phyloP scores from a whole-genome alignment of 2,113 vertebrate genomes.

The Sylvilagus bachmani region DNA sequence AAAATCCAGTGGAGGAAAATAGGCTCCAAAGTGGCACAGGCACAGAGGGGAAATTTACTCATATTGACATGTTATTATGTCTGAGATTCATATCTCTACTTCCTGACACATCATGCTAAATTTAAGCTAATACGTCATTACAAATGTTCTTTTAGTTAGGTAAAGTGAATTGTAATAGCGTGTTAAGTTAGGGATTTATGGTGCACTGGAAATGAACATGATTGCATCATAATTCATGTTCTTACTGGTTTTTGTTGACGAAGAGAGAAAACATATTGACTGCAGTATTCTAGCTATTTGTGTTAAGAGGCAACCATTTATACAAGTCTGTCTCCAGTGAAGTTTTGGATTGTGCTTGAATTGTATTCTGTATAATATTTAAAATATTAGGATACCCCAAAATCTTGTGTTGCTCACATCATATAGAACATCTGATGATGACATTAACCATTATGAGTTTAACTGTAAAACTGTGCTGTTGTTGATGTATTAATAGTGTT shows the following conservation, averaged over 20 bases:
- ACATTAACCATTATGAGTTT: neutral
- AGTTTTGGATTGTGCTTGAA: neutral
- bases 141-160: constrained; percentile 43
- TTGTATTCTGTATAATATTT: constrained; percentile 10
- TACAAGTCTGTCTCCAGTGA: neutral
- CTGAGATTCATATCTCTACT: constrained; percentile 51
- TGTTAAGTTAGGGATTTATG: constrained; percentile 46
- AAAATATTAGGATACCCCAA: neutral
- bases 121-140: constrained; percentile 60
- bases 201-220: constrained; percentile 17
- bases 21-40: neutral
- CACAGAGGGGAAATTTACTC: constrained; percentile 47
- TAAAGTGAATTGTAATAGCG: constrained; percentile 56
- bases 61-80: neutral
- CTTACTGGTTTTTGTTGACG: constrained; percentile 2
- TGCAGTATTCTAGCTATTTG: neutral
- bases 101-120: constrained; percentile 21
- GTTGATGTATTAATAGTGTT: neutral
- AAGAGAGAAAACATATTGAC: neutral
- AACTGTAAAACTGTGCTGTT: neutral
- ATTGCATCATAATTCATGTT: constrained; percentile 45
- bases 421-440: neutral
- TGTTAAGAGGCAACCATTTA: neutral
- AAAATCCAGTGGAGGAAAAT: neutral
- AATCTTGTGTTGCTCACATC: neutral